Base-by-base conservation (phyloP, 2,888 invertebrate genomes). In the Eristalis pertinax region DNA sequence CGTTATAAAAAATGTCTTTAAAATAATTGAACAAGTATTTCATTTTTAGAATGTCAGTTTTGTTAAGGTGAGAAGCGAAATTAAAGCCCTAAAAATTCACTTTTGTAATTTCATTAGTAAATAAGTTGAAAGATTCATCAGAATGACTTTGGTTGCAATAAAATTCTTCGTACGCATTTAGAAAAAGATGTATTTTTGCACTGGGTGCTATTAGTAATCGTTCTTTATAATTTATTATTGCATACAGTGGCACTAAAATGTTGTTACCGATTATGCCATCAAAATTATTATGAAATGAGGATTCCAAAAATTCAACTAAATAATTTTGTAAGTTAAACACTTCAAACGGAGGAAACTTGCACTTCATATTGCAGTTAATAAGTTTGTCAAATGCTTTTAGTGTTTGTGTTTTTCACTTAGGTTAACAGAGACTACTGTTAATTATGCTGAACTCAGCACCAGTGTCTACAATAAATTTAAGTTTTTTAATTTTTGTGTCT, bases 401-500 rank as follows among this genome's bases (percentile, higher is more conserved):
- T 32, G 7, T 29, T 13, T 67, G 32, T 8, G 3, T 67, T 60
- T 60, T 65, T 32, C 69, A 69, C 15, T 77, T 50, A 2, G 70
- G 67, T 5, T 67, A 7, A 24, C 65, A 79, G 32, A 72, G 19
- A 13, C 50, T 60, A 24, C 22, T 11, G 15, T 64, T 70, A 26
- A 82, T 76, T n/a, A 76, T 70, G 4, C 75, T 81, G 19, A 32
- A 64, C 60, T 76, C 70, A 13, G 70, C 76, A 2, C 76, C 76
- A 35, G 69, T 75, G 19, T 82, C 76, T 60, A 65, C 58, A 10
- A 75, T 70, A 70, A 75, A 76, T 19, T 64, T 38, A 11, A 70
- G 64, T 62, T 11, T 65, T 60, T 38, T 50, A 19, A 65, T 24
- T 8, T 5, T 38, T 19, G 35, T 78, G 50, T 58, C 13, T 11